phyloP scores from a whole-genome alignment of 2,888 invertebrate species.

The Caenorhabditis sinica region DNA sequence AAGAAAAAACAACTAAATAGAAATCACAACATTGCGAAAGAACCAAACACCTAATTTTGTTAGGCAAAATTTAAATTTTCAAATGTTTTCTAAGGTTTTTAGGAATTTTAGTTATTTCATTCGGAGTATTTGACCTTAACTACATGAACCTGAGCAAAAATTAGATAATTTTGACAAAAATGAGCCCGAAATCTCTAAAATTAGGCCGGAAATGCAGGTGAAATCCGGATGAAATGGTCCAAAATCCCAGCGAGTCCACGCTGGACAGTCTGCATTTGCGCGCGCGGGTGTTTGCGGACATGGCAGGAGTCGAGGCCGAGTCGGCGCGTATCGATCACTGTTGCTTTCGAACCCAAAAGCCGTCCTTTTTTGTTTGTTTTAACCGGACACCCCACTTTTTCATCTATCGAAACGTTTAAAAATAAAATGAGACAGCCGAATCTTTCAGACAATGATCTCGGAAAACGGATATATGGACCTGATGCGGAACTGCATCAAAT shows the following conservation, averaged over 20 bases:
- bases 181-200: not conserved
- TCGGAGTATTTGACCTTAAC: too few species aligned
- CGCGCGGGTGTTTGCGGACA: slow-evolving; percentile 56
- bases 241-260: slow-evolving; percentile 59
- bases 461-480: slow-evolving; percentile 81
- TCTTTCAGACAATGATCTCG: slow-evolving; percentile 72
- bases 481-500: slow-evolving; percentile 82
- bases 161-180: not conserved
- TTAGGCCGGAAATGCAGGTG: slow-evolving; percentile 37
- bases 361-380: slow-evolving; percentile 33
- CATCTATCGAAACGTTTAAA: slow-evolving; percentile 26
- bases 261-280: slow-evolving; percentile 35
- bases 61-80: too few species aligned
- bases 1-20: too few species aligned
- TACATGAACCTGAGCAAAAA: not conserved
- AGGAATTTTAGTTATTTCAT: too few species aligned
- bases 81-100: too few species aligned
- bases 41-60: too few species aligned
- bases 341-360: slow-evolving; percentile 7
- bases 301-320: not conserved
- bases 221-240: slow-evolving; percentile 28
- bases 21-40: too few species aligned
- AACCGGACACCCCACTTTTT: not conserved
- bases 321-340: slow-evolving; percentile 40
- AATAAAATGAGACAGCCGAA: slow-evolving; percentile 26